These are phyloP conservation scores for Lutjanus erythropterus DNA, from an alignment of 2,113 vertebrate species.

Conservation along the genomic window DNA sequence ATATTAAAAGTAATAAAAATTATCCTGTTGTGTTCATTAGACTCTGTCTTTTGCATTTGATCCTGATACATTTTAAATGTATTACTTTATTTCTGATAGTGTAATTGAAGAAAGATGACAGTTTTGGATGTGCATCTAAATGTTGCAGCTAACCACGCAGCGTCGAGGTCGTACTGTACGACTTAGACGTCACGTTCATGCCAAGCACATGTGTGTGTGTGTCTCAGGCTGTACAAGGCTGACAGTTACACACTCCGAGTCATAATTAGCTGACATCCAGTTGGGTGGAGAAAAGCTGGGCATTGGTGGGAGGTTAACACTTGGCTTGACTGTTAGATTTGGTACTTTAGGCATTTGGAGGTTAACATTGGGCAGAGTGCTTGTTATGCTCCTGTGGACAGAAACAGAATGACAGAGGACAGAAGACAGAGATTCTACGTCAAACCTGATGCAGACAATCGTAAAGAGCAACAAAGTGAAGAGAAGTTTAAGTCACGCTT, in stretches of 20 bases:
- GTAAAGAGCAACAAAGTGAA: conserved; percentile 1
- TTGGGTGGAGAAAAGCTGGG: conserved; percentile 95
- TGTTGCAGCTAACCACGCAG: not conserved
- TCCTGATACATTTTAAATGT: no score
- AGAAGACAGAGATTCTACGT: not conserved
- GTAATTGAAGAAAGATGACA: not conserved
- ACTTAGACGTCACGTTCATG: conserved; percentile 86
- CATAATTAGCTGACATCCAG: conserved; percentile 95
- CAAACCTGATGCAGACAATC: conserved; percentile 6
- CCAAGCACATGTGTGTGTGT: conserved; percentile 89
- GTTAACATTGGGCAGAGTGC: conserved; percentile 97
- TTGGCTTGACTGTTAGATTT: conserved; percentile 92
- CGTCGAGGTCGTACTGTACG: not conserved
- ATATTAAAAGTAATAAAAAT: no score
- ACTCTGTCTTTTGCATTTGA: no score
- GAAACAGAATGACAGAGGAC: conserved; percentile 46
- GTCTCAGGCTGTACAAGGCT: conserved; percentile 88
- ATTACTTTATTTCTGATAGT: no score
- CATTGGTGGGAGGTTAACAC: conserved; percentile 94
- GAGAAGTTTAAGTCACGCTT: not conserved
- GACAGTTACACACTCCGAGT: conserved; percentile 98
- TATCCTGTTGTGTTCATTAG: no score
- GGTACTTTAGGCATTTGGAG: conserved; percentile 94
- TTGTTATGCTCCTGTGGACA: conserved; percentile 94
- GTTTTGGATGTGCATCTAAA: no score